Percentiles rank a stretch among this genome's conserved stretches.
Evolutionary conservation across 37 sponge, comb jelly and placozoan species (phyloP).

Genomic region (Mnemiopsis leidyi): DNA sequence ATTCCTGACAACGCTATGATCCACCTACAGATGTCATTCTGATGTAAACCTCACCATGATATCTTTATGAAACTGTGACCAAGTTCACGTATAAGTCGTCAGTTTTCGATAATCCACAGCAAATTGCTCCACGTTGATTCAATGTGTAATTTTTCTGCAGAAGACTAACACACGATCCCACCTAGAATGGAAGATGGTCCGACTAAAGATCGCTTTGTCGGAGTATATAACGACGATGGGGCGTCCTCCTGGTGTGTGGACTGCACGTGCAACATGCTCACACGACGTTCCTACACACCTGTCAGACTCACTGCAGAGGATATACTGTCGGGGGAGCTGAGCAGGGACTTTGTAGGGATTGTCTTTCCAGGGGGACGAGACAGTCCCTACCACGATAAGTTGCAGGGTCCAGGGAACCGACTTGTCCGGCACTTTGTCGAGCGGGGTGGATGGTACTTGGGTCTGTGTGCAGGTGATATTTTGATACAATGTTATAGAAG

Average conservation of each 20-base stretch:
- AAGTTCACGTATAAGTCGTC: too few relatives aligned
- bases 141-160: too few relatives aligned
- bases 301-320: conserved; percentile 68
- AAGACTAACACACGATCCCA: background rate
- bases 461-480: conserved; percentile 80
- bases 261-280: conserved; percentile 29
- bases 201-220: background rate
- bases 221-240: conserved; percentile 9
- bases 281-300: background rate
- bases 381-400: conserved; percentile 72
- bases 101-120: too few relatives aligned
- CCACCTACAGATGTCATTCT: too few relatives aligned
- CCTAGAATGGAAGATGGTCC: background rate
- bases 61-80: too few relatives aligned
- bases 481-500: too few relatives aligned
- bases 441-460: conserved; percentile 81
- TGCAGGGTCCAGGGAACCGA: conserved; percentile 76
- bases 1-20: too few relatives aligned
- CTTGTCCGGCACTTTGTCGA: conserved; percentile 73
- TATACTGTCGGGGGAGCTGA: conserved; percentile 64
- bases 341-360: conserved; percentile 40
- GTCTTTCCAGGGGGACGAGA: conserved; percentile 89
- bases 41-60: too few relatives aligned
- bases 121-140: too few relatives aligned
- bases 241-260: conserved; percentile 35